These are phyloP conservation scores for Ceratitis capitata DNA, from an alignment of 1,140 invertebrate species.

Conservation along the genomic window DNA sequence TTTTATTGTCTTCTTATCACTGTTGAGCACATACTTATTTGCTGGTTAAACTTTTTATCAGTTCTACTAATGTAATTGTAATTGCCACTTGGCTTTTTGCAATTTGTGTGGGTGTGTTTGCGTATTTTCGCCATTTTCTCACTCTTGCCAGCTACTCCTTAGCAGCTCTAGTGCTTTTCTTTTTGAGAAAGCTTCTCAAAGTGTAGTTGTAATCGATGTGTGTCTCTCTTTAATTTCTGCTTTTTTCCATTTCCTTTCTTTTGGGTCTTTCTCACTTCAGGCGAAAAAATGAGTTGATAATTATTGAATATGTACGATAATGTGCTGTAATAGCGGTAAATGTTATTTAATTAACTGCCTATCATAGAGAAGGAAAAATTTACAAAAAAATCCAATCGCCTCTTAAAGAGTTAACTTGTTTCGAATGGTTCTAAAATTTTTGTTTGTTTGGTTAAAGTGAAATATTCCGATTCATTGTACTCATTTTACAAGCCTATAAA, in stretches of 20 bases:
- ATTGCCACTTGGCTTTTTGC: slow-evolving; percentile 12
- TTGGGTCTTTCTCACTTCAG: not conserved
- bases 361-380: too few species aligned
- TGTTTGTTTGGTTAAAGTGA: not conserved
- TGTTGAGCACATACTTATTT: slow-evolving; percentile 2
- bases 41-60: slow-evolving; percentile 15
- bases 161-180: not conserved
- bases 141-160: not conserved
- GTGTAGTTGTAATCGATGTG: not conserved
- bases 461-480: not conserved
- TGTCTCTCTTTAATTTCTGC: not conserved
- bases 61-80: slow-evolving; percentile 34
- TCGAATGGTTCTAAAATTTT: too few species aligned
- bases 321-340: not conserved
- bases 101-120: not conserved
- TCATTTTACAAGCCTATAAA: too few species aligned
- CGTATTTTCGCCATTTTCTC: not conserved
- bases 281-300: not conserved
- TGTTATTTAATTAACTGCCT: not conserved
- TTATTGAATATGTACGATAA: slow-evolving; percentile 24
- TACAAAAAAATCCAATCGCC: too few species aligned
- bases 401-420: too few species aligned
- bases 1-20: not conserved
- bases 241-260: not conserved
- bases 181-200: not conserved